phyloP scores from a whole-genome alignment of 2,797 vertebrate species.

The Melanogrammus aeglefinus region DNA sequence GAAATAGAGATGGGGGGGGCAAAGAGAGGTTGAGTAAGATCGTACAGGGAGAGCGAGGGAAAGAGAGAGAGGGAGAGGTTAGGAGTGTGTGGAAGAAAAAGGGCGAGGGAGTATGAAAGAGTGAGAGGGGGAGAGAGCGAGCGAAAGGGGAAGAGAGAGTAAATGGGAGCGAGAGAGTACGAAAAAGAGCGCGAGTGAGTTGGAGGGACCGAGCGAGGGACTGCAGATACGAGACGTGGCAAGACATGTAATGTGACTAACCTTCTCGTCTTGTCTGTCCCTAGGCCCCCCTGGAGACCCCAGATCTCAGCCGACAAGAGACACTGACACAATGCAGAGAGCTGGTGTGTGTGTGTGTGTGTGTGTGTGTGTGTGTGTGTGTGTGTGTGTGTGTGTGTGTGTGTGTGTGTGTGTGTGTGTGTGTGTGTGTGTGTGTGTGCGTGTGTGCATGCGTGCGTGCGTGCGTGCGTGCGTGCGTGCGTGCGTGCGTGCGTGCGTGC shows the following conservation, averaged over 20 bases:
- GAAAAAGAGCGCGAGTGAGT: not conserved
- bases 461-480: too few species aligned
- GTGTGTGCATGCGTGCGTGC: too few species aligned
- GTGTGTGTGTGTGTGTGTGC: constrained; percentile 7
- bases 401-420: too few species aligned
- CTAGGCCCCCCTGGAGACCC: constrained; percentile 52
- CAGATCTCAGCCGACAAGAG: constrained; percentile 55
- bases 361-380: constrained; percentile 12
- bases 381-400: too few species aligned
- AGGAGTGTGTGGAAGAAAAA: constrained; percentile 3
- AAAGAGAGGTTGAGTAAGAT: too few species aligned
- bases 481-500: too few species aligned
- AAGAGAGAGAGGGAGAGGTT: too few species aligned
- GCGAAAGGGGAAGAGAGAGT: not conserved
- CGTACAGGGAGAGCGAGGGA: too few species aligned
- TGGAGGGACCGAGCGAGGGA: not conserved
- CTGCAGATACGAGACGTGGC: not conserved
- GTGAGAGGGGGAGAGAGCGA: constrained; percentile 1
- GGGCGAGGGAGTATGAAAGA: not conserved
- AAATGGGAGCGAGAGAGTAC: not conserved
- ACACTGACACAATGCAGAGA: constrained; percentile 37
- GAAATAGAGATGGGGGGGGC: too few species aligned
- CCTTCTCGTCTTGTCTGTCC: constrained; percentile 40
- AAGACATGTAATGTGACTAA: constrained; percentile 31
- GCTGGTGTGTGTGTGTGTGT: constrained; percentile 27